Base-by-base conservation (phyloP, 2,113 vertebrate species). In the Cygnus atratus region DNA sequence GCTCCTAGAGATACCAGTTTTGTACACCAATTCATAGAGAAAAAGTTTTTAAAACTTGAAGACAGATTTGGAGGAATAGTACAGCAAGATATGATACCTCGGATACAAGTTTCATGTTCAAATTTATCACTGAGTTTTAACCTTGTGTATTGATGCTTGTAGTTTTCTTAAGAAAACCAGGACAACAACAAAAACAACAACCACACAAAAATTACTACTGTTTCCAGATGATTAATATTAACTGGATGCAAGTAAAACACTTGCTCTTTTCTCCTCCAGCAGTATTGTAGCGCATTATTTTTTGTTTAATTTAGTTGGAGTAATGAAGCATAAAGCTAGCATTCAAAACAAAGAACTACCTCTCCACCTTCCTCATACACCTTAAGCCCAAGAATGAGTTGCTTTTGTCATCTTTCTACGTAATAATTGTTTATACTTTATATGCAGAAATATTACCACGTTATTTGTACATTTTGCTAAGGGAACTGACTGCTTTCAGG, bases 311-410 rank as follows among this genome's bases (percentile, higher is more conserved):
- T 61, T 92, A 44, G 21, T 63, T 74, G 55, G 26, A 61, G 24
- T 73, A 94, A 93, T 76, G 80, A 93, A 93, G 39, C 29, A 25
- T 79, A 62, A 87, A 92, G 62, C 21, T 57, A 35, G 84, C 86
- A 93, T 37, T 18, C 62, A 77, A 86, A 90, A 43, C 3, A 65
- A 78, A 77, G 43, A 80, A 55, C 71, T 75, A 31, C 37, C 5
- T 67, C 25, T 72, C 15, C 20, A 59, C 28, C 22, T 18, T 10
- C 2, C 5, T 72, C 6, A 22, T 35, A 31, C 54, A 39, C 19
- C 6, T 11, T 31, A 66, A 83, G 58, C 5, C n/a, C 55, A 62
- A 55, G 15, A 87, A 48, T 28, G 18, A 86, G 71, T 46, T 90
- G 29, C 8, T 72, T 75, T 87, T 65, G 33, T 95, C 61, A 44